Evolutionary conservation across 2,113 vertebrate species (phyloP).

Genomic region (Scomber colias): DNA sequence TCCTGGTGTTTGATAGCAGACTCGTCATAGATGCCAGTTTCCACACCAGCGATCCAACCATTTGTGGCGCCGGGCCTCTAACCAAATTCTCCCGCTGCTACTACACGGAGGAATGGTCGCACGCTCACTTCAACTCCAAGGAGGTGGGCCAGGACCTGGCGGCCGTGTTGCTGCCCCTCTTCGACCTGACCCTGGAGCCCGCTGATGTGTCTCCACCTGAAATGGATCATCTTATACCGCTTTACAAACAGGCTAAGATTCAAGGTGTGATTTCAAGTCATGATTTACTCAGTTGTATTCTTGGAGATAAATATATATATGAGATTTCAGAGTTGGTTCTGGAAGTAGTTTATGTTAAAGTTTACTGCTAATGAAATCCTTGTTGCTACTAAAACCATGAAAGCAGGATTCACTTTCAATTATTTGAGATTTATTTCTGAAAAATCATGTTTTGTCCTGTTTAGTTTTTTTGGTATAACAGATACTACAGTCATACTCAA

Average conservation of each 20-base stretch:
- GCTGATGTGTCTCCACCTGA: conserved; percentile 49
- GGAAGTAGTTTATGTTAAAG: too few species aligned
- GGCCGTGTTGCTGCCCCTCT: conserved; percentile 83
- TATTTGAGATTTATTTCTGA: too few species aligned
- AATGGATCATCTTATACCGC: conserved; percentile 83
- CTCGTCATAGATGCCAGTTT: conserved; percentile 90
- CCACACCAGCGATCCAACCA: conserved; percentile 86
- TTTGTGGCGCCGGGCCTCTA: conserved; percentile 91
- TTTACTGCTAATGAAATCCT: too few species aligned
- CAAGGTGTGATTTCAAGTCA: conserved; percentile 84
- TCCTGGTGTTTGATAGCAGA: conserved; percentile 90
- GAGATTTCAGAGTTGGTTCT: too few species aligned
- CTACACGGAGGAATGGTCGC: conserved; percentile 86
- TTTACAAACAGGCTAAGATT: conserved; percentile 88
- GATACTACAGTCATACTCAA: too few species aligned
- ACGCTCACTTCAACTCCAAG: conserved; percentile 89
- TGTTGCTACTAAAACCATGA: too few species aligned
- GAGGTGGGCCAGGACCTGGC: conserved; percentile 93
- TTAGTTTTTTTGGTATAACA: too few species aligned
- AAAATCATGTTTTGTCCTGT: too few species aligned
- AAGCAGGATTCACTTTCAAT: too few species aligned
- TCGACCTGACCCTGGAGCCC: conserved; percentile 86
- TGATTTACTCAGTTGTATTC: neutral
- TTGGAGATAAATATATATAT: neutral
- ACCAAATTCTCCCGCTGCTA: conserved; percentile 92